A percentile compares a stretch with the other conserved stretches of the same genome.
phyloP scores from a whole-genome alignment of 2,797 vertebrate species.

The Phrynocephalus forsythii region DNA sequence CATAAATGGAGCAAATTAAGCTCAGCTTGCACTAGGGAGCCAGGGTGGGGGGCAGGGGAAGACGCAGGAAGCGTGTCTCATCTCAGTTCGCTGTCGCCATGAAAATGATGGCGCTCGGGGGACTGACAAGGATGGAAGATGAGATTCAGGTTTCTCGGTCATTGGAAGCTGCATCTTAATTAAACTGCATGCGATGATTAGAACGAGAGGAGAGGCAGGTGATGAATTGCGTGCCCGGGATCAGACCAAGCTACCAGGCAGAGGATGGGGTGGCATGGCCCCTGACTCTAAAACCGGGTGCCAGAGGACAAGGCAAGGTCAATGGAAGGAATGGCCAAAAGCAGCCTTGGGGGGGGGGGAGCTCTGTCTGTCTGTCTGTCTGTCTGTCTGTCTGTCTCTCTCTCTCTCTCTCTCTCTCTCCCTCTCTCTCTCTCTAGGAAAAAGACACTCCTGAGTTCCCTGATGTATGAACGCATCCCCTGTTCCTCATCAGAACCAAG shows the following conservation, averaged over 20 bases:
- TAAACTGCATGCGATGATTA: slow-evolving; percentile 18
- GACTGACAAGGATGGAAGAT: slow-evolving; percentile 15
- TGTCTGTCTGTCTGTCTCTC: no score
- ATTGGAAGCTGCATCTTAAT: slow-evolving; percentile 24
- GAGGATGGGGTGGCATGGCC: not conserved
- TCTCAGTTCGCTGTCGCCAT: slow-evolving; percentile 26
- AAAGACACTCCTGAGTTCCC: no score
- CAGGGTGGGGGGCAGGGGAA: not conserved
- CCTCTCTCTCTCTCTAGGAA: not conserved
- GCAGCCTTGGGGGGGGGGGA: no score
- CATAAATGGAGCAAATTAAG: slow-evolving; percentile 70
- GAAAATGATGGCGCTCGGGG: slow-evolving; percentile 3
- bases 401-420: no score
- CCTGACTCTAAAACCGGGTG: not conserved
- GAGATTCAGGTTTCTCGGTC: not conserved
- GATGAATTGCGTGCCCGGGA: not conserved
- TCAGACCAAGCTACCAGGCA: not conserved
- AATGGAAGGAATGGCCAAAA: no score
- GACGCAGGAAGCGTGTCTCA: not conserved
- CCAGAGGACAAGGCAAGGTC: not conserved
- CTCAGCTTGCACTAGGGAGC: not conserved
- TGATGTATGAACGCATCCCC: no score
- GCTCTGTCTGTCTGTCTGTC: no score
- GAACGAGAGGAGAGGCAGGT: not conserved
- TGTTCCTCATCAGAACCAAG: not conserved